A percentile compares a stretch with the other conserved stretches of the same genome.
phyloP scores from a whole-genome alignment of 2,113 vertebrate species.

The Datnioides undecimradiatus region DNA sequence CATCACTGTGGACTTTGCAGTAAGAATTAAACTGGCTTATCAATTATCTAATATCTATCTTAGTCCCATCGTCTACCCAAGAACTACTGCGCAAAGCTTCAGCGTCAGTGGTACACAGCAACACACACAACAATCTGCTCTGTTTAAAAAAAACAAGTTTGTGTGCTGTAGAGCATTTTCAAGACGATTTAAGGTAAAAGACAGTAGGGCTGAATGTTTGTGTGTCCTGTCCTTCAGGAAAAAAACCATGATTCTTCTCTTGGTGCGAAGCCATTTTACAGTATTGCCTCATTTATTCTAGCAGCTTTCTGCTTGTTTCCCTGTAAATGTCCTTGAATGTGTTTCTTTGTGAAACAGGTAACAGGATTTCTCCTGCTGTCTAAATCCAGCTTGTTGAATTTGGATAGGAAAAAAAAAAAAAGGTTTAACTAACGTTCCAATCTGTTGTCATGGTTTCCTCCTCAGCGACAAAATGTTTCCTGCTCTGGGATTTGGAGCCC shows the following conservation, averaged over 20 bases:
- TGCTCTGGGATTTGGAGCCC: slow-evolving; percentile 96
- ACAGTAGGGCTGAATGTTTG: neutral
- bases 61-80: slow-evolving; percentile 27
- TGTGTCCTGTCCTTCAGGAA: neutral
- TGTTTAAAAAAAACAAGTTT: neutral
- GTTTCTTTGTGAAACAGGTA: slow-evolving; percentile 47
- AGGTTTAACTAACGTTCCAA: slow-evolving; percentile 59
- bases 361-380: slow-evolving; percentile 56
- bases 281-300: neutral
- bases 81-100: neutral
- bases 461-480: slow-evolving; percentile 98
- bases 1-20: slow-evolving; percentile 1
- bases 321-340: slow-evolving; percentile 32
- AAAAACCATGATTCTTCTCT: neutral
- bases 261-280: slow-evolving; percentile 24
- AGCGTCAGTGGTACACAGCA: neutral
- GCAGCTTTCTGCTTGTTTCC: slow-evolving; percentile 8
- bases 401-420: slow-evolving; percentile 19
- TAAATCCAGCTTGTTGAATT: slow-evolving; percentile 66
- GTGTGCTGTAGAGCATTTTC: neutral
- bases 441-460: slow-evolving; percentile 79
- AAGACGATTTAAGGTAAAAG: neutral
- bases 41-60: slow-evolving; percentile 33
- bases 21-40: slow-evolving; percentile 16
- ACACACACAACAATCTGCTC: neutral